Percentiles rank a stretch among this genome's conserved stretches.
Evolutionary conservation across 2,113 vertebrate genomes (phyloP).

Genomic region (Pogona vitticeps): DNA sequence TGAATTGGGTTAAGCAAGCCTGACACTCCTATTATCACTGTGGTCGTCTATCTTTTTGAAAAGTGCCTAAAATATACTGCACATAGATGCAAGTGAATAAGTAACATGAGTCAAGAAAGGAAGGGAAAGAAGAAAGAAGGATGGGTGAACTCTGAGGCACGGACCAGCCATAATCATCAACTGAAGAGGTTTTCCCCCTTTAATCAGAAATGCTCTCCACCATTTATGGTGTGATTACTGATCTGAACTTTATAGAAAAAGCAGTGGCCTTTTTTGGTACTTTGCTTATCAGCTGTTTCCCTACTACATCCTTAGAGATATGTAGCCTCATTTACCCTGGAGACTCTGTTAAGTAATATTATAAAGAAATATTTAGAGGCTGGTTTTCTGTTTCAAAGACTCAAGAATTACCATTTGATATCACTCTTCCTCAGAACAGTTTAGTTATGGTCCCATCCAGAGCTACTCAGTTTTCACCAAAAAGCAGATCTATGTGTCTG

Average conservation of each 20-base stretch:
- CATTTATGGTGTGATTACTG: background rate
- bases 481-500: background rate
- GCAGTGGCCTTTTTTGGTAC: background rate
- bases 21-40: background rate
- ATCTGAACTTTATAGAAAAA: background rate
- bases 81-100: background rate
- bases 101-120: background rate
- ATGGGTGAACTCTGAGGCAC: too few species aligned
- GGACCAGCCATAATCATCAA: background rate
- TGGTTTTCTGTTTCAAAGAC: background rate
- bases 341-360: background rate
- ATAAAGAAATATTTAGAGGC: background rate
- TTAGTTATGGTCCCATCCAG: background rate
- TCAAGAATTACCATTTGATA: background rate
- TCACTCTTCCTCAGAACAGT: background rate
- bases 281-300: background rate
- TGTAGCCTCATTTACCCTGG: background rate
- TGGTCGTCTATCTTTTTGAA: background rate
- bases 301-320: background rate
- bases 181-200: background rate
- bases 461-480: background rate
- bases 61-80: background rate
- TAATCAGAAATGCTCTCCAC: background rate
- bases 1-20: background rate
- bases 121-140: background rate